Evolutionary conservation across 2,113 vertebrate genomes (phyloP), one percentile per base, ranked within the genome.

Genomic region (Platichthys stellatus): DNA sequence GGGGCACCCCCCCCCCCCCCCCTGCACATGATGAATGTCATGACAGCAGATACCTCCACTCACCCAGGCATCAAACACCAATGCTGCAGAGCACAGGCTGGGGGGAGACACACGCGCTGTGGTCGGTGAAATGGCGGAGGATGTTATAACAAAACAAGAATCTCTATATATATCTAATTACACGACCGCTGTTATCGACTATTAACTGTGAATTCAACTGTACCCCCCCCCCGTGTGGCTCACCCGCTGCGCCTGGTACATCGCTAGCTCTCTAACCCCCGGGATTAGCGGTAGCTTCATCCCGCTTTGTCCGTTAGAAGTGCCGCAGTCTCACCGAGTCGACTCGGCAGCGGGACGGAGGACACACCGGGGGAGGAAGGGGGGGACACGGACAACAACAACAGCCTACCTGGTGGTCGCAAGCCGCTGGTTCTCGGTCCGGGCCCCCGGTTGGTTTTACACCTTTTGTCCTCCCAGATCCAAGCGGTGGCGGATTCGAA

Each of bases 401-500:
- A 7, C 28, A 31, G 28, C 40, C 40, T 43, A 43, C 40, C 40
- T 43, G 40, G 40, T 1, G 40, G 40, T 43, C 40, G 3, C 40
- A 43, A 31, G 40, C 11, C 40, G 40, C 40, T 43, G 40, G 40
- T 20, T 20, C 17, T 15, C 47, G 18, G 47, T 51, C 47, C 47
- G 18, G 47, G 47, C 9, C 47, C 14, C 15, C 5, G 17, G 18
- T n/a, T 54, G 17, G 18, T n/a, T 54, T 24, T 24, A 24, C 51
- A 54, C 51, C 86, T 92, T 72, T 90, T 91, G 89, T 90, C 88
- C 86, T 74, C 78, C 66, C 66, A 2, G 74, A 3, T 45, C 82
- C 88, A 3, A 43, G 40, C 83, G 86, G 68, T 53, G 88, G 60
- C 54, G 75, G 76, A 76, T 76, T 73, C 69, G 66, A 76, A 70